Base-by-base conservation (phyloP, 2,797 vertebrate species). In the Chlorospingus flavigularis region DNA sequence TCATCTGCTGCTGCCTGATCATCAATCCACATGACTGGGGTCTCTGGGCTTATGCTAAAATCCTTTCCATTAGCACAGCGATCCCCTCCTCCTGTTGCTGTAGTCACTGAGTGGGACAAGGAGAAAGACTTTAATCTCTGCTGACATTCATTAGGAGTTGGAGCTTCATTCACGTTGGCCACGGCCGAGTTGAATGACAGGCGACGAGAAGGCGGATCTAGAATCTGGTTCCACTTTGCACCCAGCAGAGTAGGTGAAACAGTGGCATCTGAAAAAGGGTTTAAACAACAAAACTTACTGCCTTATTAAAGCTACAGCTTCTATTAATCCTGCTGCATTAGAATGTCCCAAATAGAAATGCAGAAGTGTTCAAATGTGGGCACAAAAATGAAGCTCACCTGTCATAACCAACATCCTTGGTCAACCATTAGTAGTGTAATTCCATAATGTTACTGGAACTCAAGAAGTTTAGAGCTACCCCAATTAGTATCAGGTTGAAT, bases 221-320 rank as follows among this genome's bases (percentile, higher is more conserved):
- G 97, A 97, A 99, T 99, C 98, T 99, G 99, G 96, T 98, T 99
- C 99, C 99, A 99, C 97, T 99, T 99, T 85, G 98, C 98, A 92
- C 99, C 99, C 20, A 99, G 97, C 86, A 99, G 98, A 58, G 98
- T 97, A 81, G 99, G 98, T 92, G 98, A 98, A 98, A 99, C 98
- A 16, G 98, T 96, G 57, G 99, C 99, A 99, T 99, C 99, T 99
- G 97, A 91, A 96, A 97, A 86, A 86, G 77, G 68, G 66, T 92
- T 63, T 37, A 48, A 90, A 61, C 25, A 53, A 50, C 47, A 89
- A 18, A 75, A 62, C 8, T 89, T 68, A 90, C 31, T 58, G 54
- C 33, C 25, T 28, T 53, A 5, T 42, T 60, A 78, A 67, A 39
- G 23, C 50, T 42, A 72, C 13, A 74, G 68, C 53, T 87, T 89